Conservation (phyloP, 1,140 invertebrate genomes). For the Leptinotarsa lineolata region DNA sequence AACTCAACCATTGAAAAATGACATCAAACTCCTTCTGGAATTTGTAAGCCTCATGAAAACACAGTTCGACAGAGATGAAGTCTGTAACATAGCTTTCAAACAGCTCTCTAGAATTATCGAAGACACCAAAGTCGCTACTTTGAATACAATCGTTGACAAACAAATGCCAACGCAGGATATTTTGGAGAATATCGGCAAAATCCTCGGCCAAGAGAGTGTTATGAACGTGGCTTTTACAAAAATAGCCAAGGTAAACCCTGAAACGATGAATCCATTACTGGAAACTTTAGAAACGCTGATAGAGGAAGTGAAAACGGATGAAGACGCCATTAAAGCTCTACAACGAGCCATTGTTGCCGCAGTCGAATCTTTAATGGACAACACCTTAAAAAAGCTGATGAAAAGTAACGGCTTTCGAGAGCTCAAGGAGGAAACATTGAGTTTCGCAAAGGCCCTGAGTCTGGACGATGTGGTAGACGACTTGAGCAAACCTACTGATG, state of each 20-base stretch:
- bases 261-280: slow-evolving; percentile 47
- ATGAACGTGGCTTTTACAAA: slow-evolving; percentile 48
- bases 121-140: slow-evolving; percentile 45
- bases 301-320: slow-evolving; percentile 45
- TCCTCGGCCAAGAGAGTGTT: slow-evolving; percentile 36
- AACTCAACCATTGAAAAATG: slow-evolving; percentile 39
- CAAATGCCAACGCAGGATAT: slow-evolving; percentile 35
- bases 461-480: slow-evolving; percentile 65
- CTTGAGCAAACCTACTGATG: slow-evolving; percentile 28
- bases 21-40: slow-evolving; percentile 44
- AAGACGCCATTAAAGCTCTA: slow-evolving; percentile 44
- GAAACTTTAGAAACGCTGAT: slow-evolving; percentile 41
- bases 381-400: slow-evolving; percentile 32
- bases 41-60: slow-evolving; percentile 48
- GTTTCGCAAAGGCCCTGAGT: slow-evolving; percentile 71
- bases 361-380: slow-evolving; percentile 37
- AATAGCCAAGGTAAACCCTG: slow-evolving; percentile 50
- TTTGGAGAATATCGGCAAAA: slow-evolving; percentile 42
- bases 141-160: slow-evolving; percentile 39
- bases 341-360: slow-evolving; percentile 46
- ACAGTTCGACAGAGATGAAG: slow-evolving; percentile 45
- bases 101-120: slow-evolving; percentile 47
- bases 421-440: slow-evolving; percentile 66
- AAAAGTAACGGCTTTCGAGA: slow-evolving; percentile 49
- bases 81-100: slow-evolving; percentile 47